Percentiles rank a stretch among this genome's conserved stretches.
These are phyloP conservation scores for Telmatherina bonti DNA, from an alignment of 2,797 vertebrate species.

Conservation along the genomic window DNA sequence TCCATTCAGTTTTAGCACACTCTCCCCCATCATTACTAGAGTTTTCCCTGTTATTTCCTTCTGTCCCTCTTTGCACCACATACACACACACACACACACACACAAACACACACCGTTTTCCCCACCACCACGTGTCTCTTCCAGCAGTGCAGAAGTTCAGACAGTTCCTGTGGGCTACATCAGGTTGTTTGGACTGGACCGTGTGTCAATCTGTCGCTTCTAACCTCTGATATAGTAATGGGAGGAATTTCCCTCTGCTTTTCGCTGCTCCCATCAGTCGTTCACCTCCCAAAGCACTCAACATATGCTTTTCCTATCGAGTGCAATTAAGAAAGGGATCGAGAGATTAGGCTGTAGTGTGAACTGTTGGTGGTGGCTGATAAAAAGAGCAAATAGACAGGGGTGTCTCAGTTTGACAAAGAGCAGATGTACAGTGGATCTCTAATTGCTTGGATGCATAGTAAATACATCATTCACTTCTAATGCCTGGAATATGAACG, in stretches of 20 bases:
- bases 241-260: constrained; percentile 77
- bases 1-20: constrained; percentile 1
- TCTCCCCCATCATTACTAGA: constrained; percentile 8
- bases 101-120: constrained; percentile 9
- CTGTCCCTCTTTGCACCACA: constrained; percentile 20
- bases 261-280: constrained; percentile 45
- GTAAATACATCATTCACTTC: background rate
- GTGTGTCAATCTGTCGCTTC: constrained; percentile 66
- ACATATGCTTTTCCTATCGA: constrained; percentile 44
- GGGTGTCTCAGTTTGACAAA: constrained; percentile 6
- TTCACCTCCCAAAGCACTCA: constrained; percentile 29
- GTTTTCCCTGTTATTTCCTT: constrained; percentile 1
- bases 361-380: constrained; percentile 28
- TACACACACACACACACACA: too few relatives aligned
- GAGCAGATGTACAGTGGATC: background rate
- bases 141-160: constrained; percentile 58
- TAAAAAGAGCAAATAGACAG: constrained; percentile 10
- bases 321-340: constrained; percentile 29
- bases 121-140: constrained; percentile 31
- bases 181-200: constrained; percentile 57
- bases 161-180: constrained; percentile 65
- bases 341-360: constrained; percentile 16
- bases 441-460: constrained; percentile 1
- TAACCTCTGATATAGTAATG: constrained; percentile 69
- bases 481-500: background rate